phyloP scores from a whole-genome alignment of 2,888 invertebrate genomes.

The Andrena trimmerana region DNA sequence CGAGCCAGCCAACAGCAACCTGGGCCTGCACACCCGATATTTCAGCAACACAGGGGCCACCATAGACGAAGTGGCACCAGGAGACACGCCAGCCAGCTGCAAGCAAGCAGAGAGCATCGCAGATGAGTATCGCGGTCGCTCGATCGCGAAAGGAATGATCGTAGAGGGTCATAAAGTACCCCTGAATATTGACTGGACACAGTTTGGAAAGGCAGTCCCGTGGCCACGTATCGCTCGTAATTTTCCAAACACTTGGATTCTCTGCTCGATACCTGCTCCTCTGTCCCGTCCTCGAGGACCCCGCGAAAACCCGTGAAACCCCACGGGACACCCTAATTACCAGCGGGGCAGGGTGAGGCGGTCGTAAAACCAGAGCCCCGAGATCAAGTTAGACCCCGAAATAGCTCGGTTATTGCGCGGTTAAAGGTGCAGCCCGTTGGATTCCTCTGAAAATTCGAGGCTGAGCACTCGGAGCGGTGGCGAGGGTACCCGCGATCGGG shows the following conservation, averaged over 20 bases:
- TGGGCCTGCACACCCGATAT: slow-evolving; percentile 83
- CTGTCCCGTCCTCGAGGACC: slow-evolving; percentile 1
- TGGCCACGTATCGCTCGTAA: background rate
- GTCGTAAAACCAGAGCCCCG: slow-evolving; percentile 46
- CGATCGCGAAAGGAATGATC: background rate
- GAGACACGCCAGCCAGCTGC: slow-evolving; percentile 80
- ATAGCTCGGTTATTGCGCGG: slow-evolving; percentile 21
- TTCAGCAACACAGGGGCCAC: slow-evolving; percentile 82
- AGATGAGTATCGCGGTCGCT: slow-evolving; percentile 4
- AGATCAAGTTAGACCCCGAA: background rate
- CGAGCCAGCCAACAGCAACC: slow-evolving; percentile 88
- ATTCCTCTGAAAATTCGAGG: slow-evolving; percentile 2
- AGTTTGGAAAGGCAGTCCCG: background rate
- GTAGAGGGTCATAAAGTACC: background rate
- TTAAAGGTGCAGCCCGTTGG: slow-evolving; percentile 13
- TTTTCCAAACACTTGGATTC: background rate
- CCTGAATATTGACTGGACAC: background rate
- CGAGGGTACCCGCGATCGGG: slow-evolving; percentile 42
- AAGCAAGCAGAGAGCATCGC: slow-evolving; percentile 20
- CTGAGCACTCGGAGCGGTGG: slow-evolving; percentile 24
- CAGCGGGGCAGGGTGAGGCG: slow-evolving; percentile 2
- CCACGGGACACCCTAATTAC: slow-evolving; percentile 54
- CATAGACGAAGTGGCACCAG: slow-evolving; percentile 81
- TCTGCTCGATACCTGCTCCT: slow-evolving; percentile 17
- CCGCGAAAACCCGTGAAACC: background rate